These are phyloP conservation scores for Malurus cyaneus DNA, from an alignment of 2,113 vertebrate species.

Conservation along the genomic window DNA sequence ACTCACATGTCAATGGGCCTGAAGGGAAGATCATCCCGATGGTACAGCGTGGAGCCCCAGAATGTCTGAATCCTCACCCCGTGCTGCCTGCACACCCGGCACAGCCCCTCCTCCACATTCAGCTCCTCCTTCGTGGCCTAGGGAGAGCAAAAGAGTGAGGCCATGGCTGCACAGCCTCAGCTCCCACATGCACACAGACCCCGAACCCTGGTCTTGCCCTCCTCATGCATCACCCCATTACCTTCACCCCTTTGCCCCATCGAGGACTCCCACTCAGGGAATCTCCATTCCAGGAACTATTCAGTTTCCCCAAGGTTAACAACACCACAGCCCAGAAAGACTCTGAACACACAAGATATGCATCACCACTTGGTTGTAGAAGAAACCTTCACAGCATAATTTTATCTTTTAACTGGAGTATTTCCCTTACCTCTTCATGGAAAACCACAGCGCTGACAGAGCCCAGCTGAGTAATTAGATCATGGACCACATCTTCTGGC, in stretches of 20 bases:
- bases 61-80: constrained; percentile 78
- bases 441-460: constrained; percentile 77
- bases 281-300: background rate
- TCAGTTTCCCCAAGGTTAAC: background rate
- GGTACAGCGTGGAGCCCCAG: constrained; percentile 82
- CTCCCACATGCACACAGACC: background rate
- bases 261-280: background rate
- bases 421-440: constrained; percentile 78
- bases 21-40: constrained; percentile 81
- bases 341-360: background rate
- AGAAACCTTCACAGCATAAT: background rate
- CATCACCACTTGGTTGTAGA: background rate
- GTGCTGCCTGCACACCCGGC: constrained; percentile 70
- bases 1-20: constrained; percentile 73
- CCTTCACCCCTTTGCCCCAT: background rate
- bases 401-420: background rate
- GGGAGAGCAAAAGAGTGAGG: background rate
- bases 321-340: background rate
- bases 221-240: background rate
- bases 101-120: constrained; percentile 75
- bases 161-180: background rate
- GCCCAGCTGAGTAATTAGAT: constrained; percentile 78
- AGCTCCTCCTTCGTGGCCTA: constrained; percentile 81
- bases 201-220: background rate
- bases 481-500: constrained; percentile 76